A percentile compares a stretch with the other conserved stretches of the same genome.
Conservation (phyloP, 2,113 vertebrate genomes). For the Ovibos moschatus region DNA sequence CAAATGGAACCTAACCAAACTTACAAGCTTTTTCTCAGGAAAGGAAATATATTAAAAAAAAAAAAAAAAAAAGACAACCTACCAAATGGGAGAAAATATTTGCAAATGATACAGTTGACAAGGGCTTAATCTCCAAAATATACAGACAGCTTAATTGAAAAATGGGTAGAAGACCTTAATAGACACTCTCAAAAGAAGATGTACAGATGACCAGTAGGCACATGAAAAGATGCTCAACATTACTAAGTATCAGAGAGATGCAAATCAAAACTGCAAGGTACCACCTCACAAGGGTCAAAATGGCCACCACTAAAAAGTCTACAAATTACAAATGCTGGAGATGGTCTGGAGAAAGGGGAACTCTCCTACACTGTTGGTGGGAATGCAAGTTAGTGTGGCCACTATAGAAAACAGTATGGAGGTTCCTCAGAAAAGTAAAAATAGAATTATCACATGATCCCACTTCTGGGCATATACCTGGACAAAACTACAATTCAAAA, state of each 20-base stretch:
- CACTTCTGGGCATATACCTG: neutral
- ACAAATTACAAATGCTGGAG: neutral
- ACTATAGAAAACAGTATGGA: neutral
- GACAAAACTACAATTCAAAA: neutral
- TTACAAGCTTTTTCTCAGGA: neutral
- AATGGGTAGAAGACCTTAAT: neutral
- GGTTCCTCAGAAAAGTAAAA: neutral
- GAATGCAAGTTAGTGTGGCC: neutral
- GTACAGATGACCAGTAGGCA: neutral
- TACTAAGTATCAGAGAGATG: neutral
- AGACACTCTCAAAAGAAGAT: neutral
- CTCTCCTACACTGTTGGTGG: neutral
- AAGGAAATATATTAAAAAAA: neutral
- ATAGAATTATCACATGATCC: neutral
- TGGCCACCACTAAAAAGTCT: neutral
- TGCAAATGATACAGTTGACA: neutral
- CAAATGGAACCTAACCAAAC: neutral
- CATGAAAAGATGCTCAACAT: neutral
- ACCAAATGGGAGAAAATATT: neutral
- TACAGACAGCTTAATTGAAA: neutral
- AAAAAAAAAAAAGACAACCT: neutral
- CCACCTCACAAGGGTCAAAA: neutral
- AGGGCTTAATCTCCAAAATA: neutral
- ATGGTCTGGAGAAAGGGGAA: neutral
- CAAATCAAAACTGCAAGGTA: neutral